Conservation (phyloP, 92 coral and sea anemone species). For the Bergia sp. region DNA sequence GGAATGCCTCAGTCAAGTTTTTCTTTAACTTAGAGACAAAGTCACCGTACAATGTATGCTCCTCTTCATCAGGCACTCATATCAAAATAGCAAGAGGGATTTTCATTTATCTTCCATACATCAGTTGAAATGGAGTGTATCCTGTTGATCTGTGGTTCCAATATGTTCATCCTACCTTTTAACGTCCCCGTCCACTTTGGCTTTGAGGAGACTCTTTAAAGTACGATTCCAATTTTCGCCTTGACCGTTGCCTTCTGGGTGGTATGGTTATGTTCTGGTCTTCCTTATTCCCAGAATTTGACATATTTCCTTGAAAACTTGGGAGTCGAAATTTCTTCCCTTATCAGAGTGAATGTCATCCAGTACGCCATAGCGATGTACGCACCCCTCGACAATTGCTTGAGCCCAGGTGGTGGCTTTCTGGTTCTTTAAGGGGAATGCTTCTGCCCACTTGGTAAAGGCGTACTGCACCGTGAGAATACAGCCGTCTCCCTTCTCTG, state of each 20-base stretch:
- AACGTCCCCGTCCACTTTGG: neutral
- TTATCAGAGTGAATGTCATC: neutral
- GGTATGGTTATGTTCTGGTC: neutral
- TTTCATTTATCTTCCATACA: too few species aligned
- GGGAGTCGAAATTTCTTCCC: constrained; percentile 8
- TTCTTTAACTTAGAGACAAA: too few species aligned
- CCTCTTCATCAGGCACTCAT: too few species aligned
- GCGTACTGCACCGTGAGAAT: constrained; percentile 47
- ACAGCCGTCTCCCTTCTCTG: constrained; percentile 42
- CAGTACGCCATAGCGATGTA: constrained; percentile 52
- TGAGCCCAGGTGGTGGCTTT: constrained; percentile 52
- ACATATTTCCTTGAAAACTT: neutral
- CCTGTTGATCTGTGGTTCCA: neutral
- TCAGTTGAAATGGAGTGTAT: too few species aligned
- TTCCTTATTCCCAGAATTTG: neutral
- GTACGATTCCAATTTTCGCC: neutral
- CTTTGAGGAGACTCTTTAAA: neutral
- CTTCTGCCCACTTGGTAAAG: constrained; percentile 51
- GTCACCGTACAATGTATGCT: too few species aligned
- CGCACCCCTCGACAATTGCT: constrained; percentile 44
- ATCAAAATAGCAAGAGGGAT: too few species aligned
- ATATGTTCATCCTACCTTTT: neutral
- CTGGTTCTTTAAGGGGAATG: constrained; percentile 48
- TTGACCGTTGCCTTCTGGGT: neutral
- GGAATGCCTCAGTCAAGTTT: too few species aligned